phyloP scores from a whole-genome alignment of 2,113 vertebrate genomes.

The Candoia aspera region DNA sequence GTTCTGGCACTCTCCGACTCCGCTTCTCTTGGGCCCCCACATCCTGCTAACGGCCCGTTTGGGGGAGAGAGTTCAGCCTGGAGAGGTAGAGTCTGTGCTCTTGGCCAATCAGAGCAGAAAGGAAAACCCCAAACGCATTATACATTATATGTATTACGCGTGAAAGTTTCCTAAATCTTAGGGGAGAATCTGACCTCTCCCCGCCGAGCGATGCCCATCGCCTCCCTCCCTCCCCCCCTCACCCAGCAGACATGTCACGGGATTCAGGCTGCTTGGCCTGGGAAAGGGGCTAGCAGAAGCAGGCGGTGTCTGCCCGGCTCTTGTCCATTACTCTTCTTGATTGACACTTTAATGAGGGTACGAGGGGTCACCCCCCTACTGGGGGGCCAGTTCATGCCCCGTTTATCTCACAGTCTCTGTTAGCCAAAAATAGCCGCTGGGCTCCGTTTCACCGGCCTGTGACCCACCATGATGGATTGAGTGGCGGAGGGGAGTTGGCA shows the following conservation, averaged over 20 bases:
- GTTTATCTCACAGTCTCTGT: conserved; percentile 87
- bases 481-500: conserved; percentile 77
- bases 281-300: conserved; percentile 14
- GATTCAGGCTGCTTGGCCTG: conserved; percentile 1
- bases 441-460: conserved; percentile 72
- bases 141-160: neutral
- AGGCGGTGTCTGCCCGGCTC: conserved; percentile 67
- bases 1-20: too few species aligned
- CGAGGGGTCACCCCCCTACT: conserved; percentile 83
- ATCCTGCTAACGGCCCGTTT: too few species aligned
- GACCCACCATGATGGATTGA: conserved; percentile 88
- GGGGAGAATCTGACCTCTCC: neutral
- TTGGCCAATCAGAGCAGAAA: too few species aligned
- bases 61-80: too few species aligned
- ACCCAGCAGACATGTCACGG: conserved; percentile 3
- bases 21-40: too few species aligned
- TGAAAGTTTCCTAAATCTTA: neutral
- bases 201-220: neutral
- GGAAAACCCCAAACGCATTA: neutral
- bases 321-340: conserved; percentile 90
- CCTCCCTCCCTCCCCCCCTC: rapidly evolving
- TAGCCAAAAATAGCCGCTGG: conserved; percentile 82
- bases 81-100: too few species aligned
- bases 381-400: conserved; percentile 88
- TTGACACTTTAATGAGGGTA: conserved; percentile 96